A percentile compares a stretch with the other conserved stretches of the same genome.
Evolutionary conservation across 1,140 invertebrate species (phyloP).

Genomic region (Araneus ventricosus): DNA sequence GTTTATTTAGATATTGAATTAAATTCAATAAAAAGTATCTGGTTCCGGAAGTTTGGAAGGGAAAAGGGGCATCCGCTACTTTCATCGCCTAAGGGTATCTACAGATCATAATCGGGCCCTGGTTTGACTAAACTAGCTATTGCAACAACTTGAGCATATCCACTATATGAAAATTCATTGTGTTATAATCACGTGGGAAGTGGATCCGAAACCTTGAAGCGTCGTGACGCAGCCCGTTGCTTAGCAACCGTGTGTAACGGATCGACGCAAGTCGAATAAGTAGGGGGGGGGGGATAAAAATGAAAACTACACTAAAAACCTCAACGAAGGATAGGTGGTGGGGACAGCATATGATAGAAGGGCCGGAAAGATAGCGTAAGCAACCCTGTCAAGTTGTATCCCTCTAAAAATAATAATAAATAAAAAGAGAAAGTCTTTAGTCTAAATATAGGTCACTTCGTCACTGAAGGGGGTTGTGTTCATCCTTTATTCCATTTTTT

Average conservation of each 20-base stretch:
- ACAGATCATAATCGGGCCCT: too few relatives aligned
- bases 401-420: constrained; percentile 20
- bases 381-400: constrained; percentile 16
- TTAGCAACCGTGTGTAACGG: background rate
- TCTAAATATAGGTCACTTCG: constrained; percentile 41
- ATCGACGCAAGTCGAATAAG: background rate
- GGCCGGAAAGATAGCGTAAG: constrained; percentile 14
- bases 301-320: background rate
- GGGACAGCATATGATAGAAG: background rate
- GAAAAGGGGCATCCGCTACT: too few relatives aligned
- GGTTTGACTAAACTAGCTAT: too few relatives aligned
- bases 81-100: too few relatives aligned
- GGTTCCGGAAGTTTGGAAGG: too few relatives aligned
- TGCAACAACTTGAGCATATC: background rate
- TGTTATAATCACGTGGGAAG: too few relatives aligned
- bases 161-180: background rate
- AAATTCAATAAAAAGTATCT: too few relatives aligned
- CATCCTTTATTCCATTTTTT: background rate
- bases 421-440: background rate
- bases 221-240: background rate
- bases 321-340: background rate
- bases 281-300: background rate
- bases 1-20: too few relatives aligned
- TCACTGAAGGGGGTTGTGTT: background rate
- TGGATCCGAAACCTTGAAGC: background rate